These are phyloP conservation scores for Plagodis pulveraria DNA, from an alignment of 2,888 invertebrate genomes.

Conservation along the genomic window DNA sequence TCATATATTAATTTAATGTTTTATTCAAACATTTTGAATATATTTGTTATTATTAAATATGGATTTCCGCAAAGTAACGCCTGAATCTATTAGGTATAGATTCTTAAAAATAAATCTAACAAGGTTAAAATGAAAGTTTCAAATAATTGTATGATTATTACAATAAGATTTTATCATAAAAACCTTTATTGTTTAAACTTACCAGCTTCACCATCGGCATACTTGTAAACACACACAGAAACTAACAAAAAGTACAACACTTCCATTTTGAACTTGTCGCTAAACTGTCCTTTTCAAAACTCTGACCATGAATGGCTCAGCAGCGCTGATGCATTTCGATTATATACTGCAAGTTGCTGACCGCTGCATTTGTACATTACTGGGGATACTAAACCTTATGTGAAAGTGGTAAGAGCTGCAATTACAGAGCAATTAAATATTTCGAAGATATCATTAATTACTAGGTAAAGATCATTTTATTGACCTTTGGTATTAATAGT, in stretches of 20 bases:
- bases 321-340: conserved; percentile 19
- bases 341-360: conserved; percentile 29
- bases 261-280: conserved; percentile 25
- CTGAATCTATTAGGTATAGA: too few species aligned
- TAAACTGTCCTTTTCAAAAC: conserved; percentile 20
- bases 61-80: too few species aligned
- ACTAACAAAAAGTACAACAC: conserved; percentile 29
- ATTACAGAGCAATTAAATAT: neutral
- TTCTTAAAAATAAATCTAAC: too few species aligned
- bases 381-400: neutral
- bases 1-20: too few species aligned
- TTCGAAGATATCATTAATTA: neutral
- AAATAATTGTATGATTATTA: too few species aligned
- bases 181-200: conserved; percentile 6
- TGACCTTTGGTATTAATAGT: too few species aligned
- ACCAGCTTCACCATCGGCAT: conserved; percentile 29
- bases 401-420: neutral
- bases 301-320: conserved; percentile 21
- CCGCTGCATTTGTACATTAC: conserved; percentile 2
- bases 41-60: too few species aligned
- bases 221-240: conserved; percentile 29
- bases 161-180: too few species aligned
- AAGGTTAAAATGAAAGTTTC: too few species aligned
- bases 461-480: too few species aligned
- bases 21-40: too few species aligned